Percentiles rank a stretch among this genome's conserved stretches.
Conservation (phyloP, 2,797 vertebrate genomes). For the Micrastur ruficollis region DNA sequence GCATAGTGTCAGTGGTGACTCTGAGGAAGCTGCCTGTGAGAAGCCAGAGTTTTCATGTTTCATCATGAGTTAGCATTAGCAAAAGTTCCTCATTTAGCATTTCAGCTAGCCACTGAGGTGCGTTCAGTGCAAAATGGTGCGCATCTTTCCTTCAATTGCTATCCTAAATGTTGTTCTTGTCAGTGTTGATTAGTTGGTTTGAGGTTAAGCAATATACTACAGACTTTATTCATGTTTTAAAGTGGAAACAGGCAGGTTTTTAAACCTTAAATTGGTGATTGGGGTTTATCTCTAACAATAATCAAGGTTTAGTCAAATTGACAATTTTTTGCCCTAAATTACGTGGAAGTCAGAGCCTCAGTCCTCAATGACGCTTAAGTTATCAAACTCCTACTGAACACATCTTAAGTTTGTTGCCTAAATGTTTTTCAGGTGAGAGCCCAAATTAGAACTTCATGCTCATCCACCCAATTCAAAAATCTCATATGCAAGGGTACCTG, state of each 20-base stretch:
- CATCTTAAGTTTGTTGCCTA: not conserved
- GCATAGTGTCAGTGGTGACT: not conserved
- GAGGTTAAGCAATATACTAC: not conserved
- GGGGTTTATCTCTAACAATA: not conserved
- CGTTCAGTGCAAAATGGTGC: not conserved
- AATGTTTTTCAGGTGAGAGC: not conserved
- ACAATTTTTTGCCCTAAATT: not conserved
- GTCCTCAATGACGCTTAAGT: not conserved
- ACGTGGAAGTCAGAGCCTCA: not conserved
- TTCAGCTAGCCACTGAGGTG: not conserved
- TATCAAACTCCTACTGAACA: not conserved
- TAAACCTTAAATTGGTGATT: not conserved
- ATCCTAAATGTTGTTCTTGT: not conserved
- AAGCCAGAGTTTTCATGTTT: not conserved
- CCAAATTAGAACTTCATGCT: not conserved
- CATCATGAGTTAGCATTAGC: not conserved
- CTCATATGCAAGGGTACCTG: not conserved
- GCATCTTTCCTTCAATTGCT: not conserved
- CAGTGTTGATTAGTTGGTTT: not conserved
- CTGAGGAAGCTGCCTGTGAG: not conserved
- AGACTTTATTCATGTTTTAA: not conserved
- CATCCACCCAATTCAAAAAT: not conserved
- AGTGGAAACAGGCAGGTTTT: not conserved
- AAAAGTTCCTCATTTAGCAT: not conserved
- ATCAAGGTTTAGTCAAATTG: not conserved